These are phyloP conservation scores for Pseudachorutes palmiensis DNA, from an alignment of 1,140 invertebrate species.

Conservation along the genomic window DNA sequence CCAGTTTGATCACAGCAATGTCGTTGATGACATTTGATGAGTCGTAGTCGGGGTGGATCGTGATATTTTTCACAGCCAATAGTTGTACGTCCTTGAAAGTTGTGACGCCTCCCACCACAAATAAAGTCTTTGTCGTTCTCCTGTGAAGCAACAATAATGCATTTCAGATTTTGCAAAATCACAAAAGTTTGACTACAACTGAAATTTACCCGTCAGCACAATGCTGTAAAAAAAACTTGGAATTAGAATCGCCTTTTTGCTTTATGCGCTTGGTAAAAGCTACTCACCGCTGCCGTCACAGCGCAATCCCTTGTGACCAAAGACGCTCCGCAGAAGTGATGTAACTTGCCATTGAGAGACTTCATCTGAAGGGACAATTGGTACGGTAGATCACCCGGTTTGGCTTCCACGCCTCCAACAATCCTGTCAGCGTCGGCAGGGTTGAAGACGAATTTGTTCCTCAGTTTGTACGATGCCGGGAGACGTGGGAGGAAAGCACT, in stretches of 20 bases:
- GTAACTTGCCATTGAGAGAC: background rate
- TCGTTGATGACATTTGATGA: background rate
- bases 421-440: slow-evolving; percentile 14
- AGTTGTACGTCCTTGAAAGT: background rate
- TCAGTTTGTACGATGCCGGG: background rate
- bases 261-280: too few species aligned
- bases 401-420: slow-evolving; percentile 16
- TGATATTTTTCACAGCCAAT: background rate
- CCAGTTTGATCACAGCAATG: slow-evolving; percentile 10
- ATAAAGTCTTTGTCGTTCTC: background rate
- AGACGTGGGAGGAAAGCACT: background rate
- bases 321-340: slow-evolving; percentile 26
- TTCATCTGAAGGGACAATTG: slow-evolving; percentile 25
- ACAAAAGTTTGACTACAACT: background rate
- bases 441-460: background rate
- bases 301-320: background rate
- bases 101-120: background rate
- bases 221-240: too few species aligned
- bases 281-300: slow-evolving; percentile 11
- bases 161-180: background rate
- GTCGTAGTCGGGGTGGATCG: background rate
- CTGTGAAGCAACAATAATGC: background rate
- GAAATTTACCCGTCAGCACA: slow-evolving; percentile 16
- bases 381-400: slow-evolving; percentile 8
- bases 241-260: too few species aligned